Evolutionary conservation across 2,113 vertebrate species (phyloP), one percentile per base, ranked within the genome.

Genomic region (Azemiops feae): DNA sequence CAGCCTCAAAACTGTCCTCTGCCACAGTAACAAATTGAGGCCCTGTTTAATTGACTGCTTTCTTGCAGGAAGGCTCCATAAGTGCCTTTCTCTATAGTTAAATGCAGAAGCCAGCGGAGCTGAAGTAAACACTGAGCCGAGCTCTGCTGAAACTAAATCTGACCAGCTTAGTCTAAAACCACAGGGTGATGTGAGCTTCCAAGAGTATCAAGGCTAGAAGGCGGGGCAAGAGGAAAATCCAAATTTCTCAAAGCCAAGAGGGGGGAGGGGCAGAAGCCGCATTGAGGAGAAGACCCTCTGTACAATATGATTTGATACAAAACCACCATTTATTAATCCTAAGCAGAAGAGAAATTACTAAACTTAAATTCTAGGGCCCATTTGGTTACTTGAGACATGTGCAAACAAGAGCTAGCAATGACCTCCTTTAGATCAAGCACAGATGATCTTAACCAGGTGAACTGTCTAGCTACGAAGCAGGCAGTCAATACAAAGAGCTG

Each of bases 301-400:
- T 95, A 95, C 94, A 95, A 95, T 96, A 95, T 95, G 95, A 92
- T 2, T 30, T 92, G 22, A 0, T 34, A 95, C 94, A 96, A 87
- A 89, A 1, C 1, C 1, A 92, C 43, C 87, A 1, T 92, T 90
- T 95, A 94, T 90, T 93, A 85, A 18, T 69, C 74, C 89, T 89
- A 22, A 1, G 52, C 88, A 4, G 30, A 39, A 34, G 88, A 69
- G 60, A 90, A 55, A 92, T 91, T 25, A 60, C 45, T 53, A 89
- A 81, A 85, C 93, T 53, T 91, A 94, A 5, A 85, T 88, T 50
- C 89, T 88, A 27, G 87, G 20, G 23, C 60, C 89, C 7, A 27
- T 47, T 54, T 60, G 52, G 53, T 87, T 85, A 91, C 43, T 52
- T 43, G 60, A 85, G 86, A 85, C 91, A 27, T 18, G 20, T 12